These are phyloP conservation scores for Mastacembelus armatus DNA, from an alignment of 2,797 vertebrate species.

Conservation along the genomic window DNA sequence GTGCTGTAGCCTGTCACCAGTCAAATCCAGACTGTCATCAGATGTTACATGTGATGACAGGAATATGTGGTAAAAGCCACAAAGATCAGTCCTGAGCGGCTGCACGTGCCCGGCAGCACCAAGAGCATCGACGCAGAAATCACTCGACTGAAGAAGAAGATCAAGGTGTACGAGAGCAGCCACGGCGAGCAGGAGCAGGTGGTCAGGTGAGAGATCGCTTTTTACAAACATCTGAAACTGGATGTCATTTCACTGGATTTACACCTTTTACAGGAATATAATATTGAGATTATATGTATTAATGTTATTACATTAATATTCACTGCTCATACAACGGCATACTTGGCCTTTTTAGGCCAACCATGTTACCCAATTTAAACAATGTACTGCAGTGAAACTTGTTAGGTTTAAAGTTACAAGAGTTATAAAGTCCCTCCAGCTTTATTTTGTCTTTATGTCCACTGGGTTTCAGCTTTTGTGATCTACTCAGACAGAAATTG, in stretches of 20 bases:
- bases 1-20: not conserved
- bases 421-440: not conserved
- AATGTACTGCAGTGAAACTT: too few relatives aligned
- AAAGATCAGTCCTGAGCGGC: slow-evolving; percentile 72
- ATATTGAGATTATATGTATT: too few relatives aligned
- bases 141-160: slow-evolving; percentile 69
- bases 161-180: slow-evolving; percentile 71
- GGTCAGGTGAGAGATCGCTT: slow-evolving; percentile 60
- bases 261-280: too few relatives aligned
- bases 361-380: too few relatives aligned
- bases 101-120: slow-evolving; percentile 57
- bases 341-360: too few relatives aligned
- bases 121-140: slow-evolving; percentile 75
- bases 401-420: not conserved
- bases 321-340: too few relatives aligned
- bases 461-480: not conserved
- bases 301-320: too few relatives aligned
- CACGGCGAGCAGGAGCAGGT: slow-evolving; percentile 77
- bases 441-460: not conserved
- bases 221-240: not conserved
- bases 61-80: slow-evolving; percentile 61
- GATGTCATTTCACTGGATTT: too few relatives aligned
- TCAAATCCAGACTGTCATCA: slow-evolving; percentile 4
- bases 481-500: not conserved
- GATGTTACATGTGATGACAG: slow-evolving; percentile 25